Evolutionary conservation across 2,888 invertebrate species (phyloP).

Genomic region (Hyposoter didymator): DNA sequence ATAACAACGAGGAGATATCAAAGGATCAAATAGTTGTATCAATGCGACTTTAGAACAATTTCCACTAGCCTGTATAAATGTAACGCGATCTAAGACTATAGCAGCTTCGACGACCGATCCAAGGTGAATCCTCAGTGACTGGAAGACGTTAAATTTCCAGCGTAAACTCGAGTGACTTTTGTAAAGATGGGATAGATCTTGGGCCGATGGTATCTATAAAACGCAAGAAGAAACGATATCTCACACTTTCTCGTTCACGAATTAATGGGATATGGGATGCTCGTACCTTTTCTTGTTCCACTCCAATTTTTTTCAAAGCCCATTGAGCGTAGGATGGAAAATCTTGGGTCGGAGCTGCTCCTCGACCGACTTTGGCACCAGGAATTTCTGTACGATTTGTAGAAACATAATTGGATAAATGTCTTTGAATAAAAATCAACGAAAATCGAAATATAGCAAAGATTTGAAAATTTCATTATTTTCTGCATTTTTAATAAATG

Average conservation of each 20-base stretch:
- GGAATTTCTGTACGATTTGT: constrained; percentile 77
- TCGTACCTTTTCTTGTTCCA: constrained; percentile 84
- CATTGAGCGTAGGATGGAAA: constrained; percentile 90
- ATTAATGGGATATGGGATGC: not conserved
- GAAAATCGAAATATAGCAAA: not conserved
- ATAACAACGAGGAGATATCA: constrained; percentile 93
- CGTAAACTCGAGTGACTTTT: constrained; percentile 83
- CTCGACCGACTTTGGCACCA: constrained; percentile 87
- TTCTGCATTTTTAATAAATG: not conserved
- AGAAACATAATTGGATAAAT: constrained; percentile 43
- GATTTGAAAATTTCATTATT: not conserved
- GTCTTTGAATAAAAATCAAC: not conserved
- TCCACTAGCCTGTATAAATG: constrained; percentile 90
- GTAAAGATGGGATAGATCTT: constrained; percentile 84
- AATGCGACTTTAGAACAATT: constrained; percentile 86
- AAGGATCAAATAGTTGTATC: constrained; percentile 93
- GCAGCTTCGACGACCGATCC: constrained; percentile 93
- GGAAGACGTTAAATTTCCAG: constrained; percentile 90
- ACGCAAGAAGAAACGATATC: not conserved
- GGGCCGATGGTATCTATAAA: constrained; percentile 82
- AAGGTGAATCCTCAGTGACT: constrained; percentile 90
- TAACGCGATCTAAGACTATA: constrained; percentile 92
- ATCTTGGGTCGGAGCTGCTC: constrained; percentile 86
- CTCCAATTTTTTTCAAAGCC: constrained; percentile 87
- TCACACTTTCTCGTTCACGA: not conserved